Evolutionary conservation across 2,888 invertebrate species (phyloP).

Genomic region (Dascillus cervinus): DNA sequence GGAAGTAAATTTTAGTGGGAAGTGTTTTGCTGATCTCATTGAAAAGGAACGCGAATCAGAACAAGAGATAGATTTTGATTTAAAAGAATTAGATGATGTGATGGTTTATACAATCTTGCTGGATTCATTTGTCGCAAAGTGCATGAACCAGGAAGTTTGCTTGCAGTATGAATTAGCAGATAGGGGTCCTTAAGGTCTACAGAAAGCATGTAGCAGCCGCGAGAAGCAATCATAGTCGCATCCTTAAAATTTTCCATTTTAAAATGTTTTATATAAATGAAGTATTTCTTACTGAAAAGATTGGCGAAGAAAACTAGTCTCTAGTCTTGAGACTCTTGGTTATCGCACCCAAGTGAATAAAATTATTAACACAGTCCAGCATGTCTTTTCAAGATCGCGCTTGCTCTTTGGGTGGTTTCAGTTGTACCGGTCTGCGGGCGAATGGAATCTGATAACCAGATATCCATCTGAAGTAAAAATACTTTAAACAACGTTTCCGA

Average conservation of each 20-base stretch:
- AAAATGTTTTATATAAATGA: conserved; percentile 10
- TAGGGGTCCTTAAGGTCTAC: conserved; percentile 15
- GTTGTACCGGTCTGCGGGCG: neutral
- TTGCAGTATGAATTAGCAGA: conserved; percentile 9
- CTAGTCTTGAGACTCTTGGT: neutral
- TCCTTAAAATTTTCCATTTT: conserved; percentile 11
- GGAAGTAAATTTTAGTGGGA: no score
- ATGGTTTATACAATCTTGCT: no score
- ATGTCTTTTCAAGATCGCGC: neutral
- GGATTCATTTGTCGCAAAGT: no score
- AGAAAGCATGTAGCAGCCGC: conserved; percentile 8
- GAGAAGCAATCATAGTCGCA: conserved; percentile 4
- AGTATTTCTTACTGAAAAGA: conserved; percentile 11
- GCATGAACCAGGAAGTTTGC: no score
- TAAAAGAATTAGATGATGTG: no score
- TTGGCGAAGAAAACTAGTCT: conserved; percentile 4
- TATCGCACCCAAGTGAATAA: no score
- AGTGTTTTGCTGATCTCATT: no score
- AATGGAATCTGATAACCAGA: conserved; percentile 3
- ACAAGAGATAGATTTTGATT: no score
- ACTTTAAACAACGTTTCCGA: neutral
- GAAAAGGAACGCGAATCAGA: no score
- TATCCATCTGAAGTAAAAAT: neutral
- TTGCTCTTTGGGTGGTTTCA: neutral
- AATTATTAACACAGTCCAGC: no score